Percentiles rank a stretch among this genome's conserved stretches.
Conservation (phyloP, 2,888 invertebrate species). For the Euzetes globulus region DNA sequence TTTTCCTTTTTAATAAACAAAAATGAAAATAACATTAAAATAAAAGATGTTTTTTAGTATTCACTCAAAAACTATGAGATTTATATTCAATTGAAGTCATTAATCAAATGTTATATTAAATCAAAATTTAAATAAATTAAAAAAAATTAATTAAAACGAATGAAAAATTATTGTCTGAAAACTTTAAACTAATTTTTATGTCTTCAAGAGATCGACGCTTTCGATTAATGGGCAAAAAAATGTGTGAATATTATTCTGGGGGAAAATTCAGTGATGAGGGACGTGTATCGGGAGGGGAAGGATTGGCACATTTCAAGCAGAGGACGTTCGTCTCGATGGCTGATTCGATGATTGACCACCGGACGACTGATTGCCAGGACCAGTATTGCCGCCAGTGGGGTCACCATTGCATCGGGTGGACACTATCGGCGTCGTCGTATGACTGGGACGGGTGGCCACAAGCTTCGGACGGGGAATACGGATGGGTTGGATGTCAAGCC, state of each 20-base stretch:
- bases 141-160: neutral
- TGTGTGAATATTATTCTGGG: neutral
- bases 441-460: constrained; percentile 11
- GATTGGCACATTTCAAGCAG: neutral
- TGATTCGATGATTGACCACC: neutral
- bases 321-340: constrained; percentile 4
- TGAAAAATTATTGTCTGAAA: too few species aligned
- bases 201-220: neutral
- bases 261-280: neutral
- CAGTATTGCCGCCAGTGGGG: neutral
- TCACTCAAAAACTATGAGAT: neutral
- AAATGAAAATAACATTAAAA: neutral
- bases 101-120: neutral
- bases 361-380: neutral
- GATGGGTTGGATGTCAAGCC: constrained; percentile 74
- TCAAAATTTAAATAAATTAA: neutral
- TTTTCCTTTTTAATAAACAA: neutral
- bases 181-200: neutral
- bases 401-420: neutral
- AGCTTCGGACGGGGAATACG: constrained; percentile 78
- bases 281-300: neutral
- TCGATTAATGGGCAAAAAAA: neutral
- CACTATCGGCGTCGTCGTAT: neutral
- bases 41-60: neutral
- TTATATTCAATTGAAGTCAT: neutral